Evolutionary conservation across 2,797 vertebrate species (phyloP).

Genomic region (Molossus molossus): DNA sequence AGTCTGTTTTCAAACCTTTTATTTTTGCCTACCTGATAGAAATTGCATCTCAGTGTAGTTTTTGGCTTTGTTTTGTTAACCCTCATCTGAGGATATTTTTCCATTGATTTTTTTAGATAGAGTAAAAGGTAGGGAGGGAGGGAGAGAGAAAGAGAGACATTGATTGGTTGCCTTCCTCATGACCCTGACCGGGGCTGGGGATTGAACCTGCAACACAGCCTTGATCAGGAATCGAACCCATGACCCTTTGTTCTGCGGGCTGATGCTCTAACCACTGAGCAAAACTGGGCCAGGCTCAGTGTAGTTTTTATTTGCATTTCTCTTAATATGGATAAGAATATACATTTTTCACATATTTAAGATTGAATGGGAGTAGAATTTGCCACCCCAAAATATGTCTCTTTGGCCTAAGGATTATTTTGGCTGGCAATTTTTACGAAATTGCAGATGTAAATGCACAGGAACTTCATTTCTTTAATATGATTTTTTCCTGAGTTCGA

Average conservation of each 20-base stretch:
- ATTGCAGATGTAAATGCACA: background rate
- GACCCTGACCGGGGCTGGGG: too few relatives aligned
- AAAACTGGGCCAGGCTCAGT: background rate
- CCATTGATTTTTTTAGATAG: too few relatives aligned
- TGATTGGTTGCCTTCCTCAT: too few relatives aligned
- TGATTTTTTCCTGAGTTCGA: background rate
- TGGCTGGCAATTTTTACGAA: background rate
- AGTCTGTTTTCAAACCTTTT: background rate
- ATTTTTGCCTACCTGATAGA: background rate
- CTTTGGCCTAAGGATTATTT: background rate
- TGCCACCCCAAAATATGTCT: background rate
- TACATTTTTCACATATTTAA: background rate
- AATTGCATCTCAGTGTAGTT: background rate
- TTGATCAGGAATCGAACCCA: too few relatives aligned
- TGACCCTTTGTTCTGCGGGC: too few relatives aligned
- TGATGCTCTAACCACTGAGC: too few relatives aligned
- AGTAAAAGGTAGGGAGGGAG: too few relatives aligned
- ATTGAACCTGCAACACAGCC: too few relatives aligned
- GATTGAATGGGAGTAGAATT: background rate
- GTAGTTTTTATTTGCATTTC: conserved; percentile 35
- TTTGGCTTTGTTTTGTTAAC: background rate
- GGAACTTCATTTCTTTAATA: background rate
- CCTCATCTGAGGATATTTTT: too few relatives aligned
- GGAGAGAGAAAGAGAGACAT: too few relatives aligned
- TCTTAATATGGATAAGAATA: background rate